Base-by-base conservation (phyloP, 2,888 invertebrate genomes). In the Abrostola tripartita region DNA sequence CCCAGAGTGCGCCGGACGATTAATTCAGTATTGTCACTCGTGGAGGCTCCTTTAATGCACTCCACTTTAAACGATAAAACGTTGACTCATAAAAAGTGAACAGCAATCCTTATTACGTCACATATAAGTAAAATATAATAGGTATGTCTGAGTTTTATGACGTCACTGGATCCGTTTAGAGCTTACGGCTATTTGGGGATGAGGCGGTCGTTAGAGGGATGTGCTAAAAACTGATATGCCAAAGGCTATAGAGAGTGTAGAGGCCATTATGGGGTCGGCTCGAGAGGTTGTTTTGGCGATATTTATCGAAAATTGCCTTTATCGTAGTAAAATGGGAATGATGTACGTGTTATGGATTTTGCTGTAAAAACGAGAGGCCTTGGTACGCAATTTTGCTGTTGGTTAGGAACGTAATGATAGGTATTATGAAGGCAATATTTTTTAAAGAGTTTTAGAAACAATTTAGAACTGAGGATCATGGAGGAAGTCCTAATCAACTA, bases 161-260 rank as follows among this genome's bases (percentile, higher is more conserved):
- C 60, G 74, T 69, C 74, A 76, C 58, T 66, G 74, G 82, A 78
- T 80, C 78, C 71, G 68, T 56, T 71, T 74, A 71, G 74, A 74
- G 85, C 87, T 86, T 74, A 82, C 78, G 88, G 88, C 87, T 85
- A 86, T 88, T 88, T 68, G 81, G 76, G 79, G 81, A 71, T 81
- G 76, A 75, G 75, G 64, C 63, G 74, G 73, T 83, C 83, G 84
- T 83, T 82, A 79, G 80, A 79, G 76, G 81, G 83, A 71, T 76
- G 74, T 79, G 77, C 83, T 86, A 85, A 84, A 84, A 85, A 85
- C 78, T 85, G 81, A 85, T 84, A 79, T 77, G 77, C 78, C 65
- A 65, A 62, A 62, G 71, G 82, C 81, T 78, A 78, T 74, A 47
- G 12, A 40, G 52, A 60, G 24, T 24, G 24, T 24, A 24, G 24